These are phyloP conservation scores for Creontiades dilutus DNA, from an alignment of 2,888 invertebrate genomes.

Conservation along the genomic window DNA sequence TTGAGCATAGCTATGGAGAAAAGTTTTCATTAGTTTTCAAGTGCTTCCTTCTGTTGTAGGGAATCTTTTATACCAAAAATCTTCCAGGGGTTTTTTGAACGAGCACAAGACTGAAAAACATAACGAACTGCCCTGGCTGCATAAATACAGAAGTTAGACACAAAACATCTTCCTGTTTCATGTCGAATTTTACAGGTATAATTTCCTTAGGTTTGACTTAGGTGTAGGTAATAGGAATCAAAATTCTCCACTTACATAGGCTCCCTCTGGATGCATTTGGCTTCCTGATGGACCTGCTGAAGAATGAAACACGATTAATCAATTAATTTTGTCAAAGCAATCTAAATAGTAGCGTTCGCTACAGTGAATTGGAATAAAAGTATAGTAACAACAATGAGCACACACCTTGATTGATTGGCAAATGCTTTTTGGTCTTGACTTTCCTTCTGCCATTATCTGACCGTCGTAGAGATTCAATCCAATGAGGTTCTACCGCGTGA, in stretches of 20 bases:
- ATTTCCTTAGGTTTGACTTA: no score
- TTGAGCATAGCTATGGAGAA: no score
- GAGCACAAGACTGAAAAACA: no score
- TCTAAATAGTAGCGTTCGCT: not conserved
- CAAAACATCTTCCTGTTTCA: no score
- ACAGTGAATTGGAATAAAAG: not conserved
- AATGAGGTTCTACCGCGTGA: slow-evolving; percentile 79
- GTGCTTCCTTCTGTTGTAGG: no score
- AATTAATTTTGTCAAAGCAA: not conserved
- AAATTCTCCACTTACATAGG: slow-evolving; percentile 38
- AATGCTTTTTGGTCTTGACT: slow-evolving; percentile 57
- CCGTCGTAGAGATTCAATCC: slow-evolving; percentile 81
- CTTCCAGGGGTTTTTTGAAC: no score
- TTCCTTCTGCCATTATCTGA: slow-evolving; percentile 78
- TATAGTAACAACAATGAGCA: not conserved
- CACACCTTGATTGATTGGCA: slow-evolving; percentile 58
- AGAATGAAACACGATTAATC: not conserved
- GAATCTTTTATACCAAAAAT: no score
- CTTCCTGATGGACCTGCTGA: slow-evolving; percentile 53
- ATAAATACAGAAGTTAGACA: no score
- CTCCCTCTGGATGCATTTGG: slow-evolving; percentile 52
- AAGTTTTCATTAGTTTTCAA: no score
- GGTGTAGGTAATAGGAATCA: not conserved
- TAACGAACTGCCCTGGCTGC: no score
- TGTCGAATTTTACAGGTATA: no score